Evolutionary conservation across 1,140 invertebrate species (phyloP), one percentile per base, ranked within the genome.

Genomic region (Zophobas morio): DNA sequence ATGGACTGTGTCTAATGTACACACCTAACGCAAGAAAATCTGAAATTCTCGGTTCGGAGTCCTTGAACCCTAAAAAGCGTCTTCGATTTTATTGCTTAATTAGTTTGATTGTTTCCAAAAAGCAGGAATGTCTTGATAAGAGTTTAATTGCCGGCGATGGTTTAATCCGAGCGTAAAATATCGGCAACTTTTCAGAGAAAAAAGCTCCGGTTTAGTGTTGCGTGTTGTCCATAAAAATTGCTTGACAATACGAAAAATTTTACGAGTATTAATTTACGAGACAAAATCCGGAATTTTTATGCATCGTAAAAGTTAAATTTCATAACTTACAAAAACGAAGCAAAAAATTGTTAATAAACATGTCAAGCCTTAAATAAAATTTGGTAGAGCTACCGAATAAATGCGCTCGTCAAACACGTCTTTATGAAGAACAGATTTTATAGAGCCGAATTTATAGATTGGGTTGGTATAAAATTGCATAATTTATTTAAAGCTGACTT

Each of bases 401-500:
- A 51, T n/a, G 6, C 49, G 20, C 6, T 51, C 49, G 20, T 51
- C 6, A 51, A 51, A 51, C 49, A 51, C 42, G 49, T n/a, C 6
- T 51, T 51, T 51, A 2, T 20, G 49, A 51, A 51, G 4, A 20
- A 46, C 42, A 20, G 49, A 20, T 51, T 51, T 51, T 51, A 51
- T 51, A 2, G 49, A 51, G 49, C n/a, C 49, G 49, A 51, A 51
- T 51, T 51, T 51, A 51, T 51, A 51, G 49, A 51, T 51, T 20
- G n/a, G 49, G 2, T 20, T 2, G n/a, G 42, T 46, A 51, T 51
- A 51, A 51, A 51, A 51, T 51, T 51, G 49, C 49, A 20, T 51
- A 51, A 51, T 51, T 51, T 51, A 51, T 51, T 51, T 51, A 51
- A 51, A 51, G 49, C 49, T 51, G 49, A 51, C n/a, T 51, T 51